Conservation (phyloP, 2,113 vertebrate species). For the Gnathonemus echidnorhynchus region DNA sequence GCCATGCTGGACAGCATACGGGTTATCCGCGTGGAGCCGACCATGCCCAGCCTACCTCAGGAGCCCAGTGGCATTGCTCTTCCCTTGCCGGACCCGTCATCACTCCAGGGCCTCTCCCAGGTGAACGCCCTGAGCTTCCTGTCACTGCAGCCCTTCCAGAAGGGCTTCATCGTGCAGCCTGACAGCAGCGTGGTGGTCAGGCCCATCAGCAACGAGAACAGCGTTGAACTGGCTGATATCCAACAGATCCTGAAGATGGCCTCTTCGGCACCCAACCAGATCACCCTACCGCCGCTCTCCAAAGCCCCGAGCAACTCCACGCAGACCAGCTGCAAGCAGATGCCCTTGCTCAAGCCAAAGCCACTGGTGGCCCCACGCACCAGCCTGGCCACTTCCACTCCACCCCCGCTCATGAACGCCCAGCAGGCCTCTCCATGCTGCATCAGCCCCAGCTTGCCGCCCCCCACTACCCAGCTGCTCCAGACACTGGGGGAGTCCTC, state of each 20-base stretch:
- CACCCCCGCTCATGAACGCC: constrained; percentile 78
- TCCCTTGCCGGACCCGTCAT: constrained; percentile 69
- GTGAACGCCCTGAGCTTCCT: constrained; percentile 74
- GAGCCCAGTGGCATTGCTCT: constrained; percentile 71
- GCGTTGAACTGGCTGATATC: constrained; percentile 85
- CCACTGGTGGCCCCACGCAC: constrained; percentile 79
- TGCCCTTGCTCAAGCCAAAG: constrained; percentile 89
- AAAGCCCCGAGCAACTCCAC: constrained; percentile 69
- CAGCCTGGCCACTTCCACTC: constrained; percentile 76
- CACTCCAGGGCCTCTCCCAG: constrained; percentile 75
- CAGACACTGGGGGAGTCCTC: constrained; percentile 64
- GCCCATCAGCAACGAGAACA: constrained; percentile 64
- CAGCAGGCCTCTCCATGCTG: constrained; percentile 89
- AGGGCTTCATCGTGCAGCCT: constrained; percentile 82
- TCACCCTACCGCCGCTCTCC: constrained; percentile 78
- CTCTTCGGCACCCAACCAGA: constrained; percentile 72
- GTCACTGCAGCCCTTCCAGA: constrained; percentile 83
- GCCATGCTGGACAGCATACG: constrained; percentile 73
- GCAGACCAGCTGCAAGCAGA: constrained; percentile 72
- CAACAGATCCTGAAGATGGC: constrained; percentile 95
- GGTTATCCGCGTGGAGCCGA: constrained; percentile 76
- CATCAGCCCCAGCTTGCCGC: constrained; percentile 84
- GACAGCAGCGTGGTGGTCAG: constrained; percentile 76
- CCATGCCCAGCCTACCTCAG: constrained; percentile 81
- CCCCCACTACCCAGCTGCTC: constrained; percentile 65